Conservation (phyloP, 2,888 invertebrate genomes). For the Melolontha melolontha region DNA sequence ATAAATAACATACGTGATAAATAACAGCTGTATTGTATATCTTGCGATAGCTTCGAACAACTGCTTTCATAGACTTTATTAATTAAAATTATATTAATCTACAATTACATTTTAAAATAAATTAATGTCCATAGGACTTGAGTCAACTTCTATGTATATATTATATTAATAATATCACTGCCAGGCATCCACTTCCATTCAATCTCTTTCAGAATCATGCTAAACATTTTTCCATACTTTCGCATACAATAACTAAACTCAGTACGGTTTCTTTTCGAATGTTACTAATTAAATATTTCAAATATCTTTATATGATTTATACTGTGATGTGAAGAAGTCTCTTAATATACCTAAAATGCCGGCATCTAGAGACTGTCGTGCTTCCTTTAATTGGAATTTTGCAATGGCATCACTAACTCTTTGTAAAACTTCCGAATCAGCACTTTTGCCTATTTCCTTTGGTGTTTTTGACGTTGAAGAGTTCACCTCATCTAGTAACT, state of each 20-base stretch:
- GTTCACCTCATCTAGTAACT: conserved; percentile 57
- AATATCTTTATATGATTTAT: conserved; percentile 43
- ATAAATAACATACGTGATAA: too few relatives aligned
- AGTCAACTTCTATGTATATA: background rate
- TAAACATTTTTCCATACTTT: background rate
- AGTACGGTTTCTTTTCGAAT: conserved; percentile 24
- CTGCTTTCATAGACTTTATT: too few relatives aligned
- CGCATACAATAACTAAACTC: conserved; percentile 8
- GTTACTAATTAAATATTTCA: conserved; percentile 17
- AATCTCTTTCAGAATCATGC: background rate
- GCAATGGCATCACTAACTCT: conserved; percentile 60
- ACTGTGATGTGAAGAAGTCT: conserved; percentile 61
- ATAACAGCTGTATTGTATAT: too few relatives aligned
- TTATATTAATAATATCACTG: background rate
- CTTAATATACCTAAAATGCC: conserved; percentile 60
- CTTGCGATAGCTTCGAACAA: too few relatives aligned
- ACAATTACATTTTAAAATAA: conserved; percentile 9
- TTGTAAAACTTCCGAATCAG: conserved; percentile 56
- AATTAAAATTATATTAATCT: too few relatives aligned
- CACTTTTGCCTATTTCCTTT: conserved; percentile 43
- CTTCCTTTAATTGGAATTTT: conserved; percentile 58
- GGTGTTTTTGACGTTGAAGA: conserved; percentile 47
- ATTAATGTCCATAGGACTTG: background rate
- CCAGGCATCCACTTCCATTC: background rate
- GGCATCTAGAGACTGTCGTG: conserved; percentile 57